These are phyloP conservation scores for Platycnemis pennipes DNA, from an alignment of 2,888 invertebrate species.

Conservation along the genomic window DNA sequence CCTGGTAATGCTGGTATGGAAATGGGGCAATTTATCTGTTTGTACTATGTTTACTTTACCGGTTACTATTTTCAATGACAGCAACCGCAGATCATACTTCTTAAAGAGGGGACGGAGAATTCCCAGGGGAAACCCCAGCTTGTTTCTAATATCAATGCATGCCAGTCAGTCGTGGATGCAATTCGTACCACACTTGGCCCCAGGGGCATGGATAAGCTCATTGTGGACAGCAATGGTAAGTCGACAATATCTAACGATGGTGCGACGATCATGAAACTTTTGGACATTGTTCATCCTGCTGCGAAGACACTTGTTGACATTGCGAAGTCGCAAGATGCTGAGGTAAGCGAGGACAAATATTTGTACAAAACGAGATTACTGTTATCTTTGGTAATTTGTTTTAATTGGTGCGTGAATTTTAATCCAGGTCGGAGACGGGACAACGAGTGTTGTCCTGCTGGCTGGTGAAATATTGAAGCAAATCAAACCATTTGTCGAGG, in stretches of 20 bases:
- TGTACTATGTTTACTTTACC: not conserved
- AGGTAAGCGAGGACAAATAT: conserved; percentile 82
- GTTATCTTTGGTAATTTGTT: not conserved
- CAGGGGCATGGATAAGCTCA: conserved; percentile 99
- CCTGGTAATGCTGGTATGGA: not conserved
- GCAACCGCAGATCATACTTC: conserved; percentile 98
- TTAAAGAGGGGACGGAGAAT: conserved; percentile 98
- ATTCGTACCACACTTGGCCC: conserved; percentile 99
- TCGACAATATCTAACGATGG: conserved; percentile 99
- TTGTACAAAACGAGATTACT: conserved; percentile 51
- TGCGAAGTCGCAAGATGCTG: conserved; percentile 99
- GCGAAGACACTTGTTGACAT: conserved; percentile 99
- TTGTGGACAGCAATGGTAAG: conserved; percentile 93
- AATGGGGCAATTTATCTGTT: not conserved
- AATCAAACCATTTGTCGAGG: conserved; percentile 96
- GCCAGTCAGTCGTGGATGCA: conserved; percentile 96
- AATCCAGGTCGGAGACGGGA: conserved; percentile 96
- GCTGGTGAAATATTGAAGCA: conserved; percentile 98
- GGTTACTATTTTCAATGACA: conserved; percentile 78
- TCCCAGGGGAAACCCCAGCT: conserved; percentile 98
- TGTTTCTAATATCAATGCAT: conserved; percentile 98
- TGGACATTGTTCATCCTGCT: conserved; percentile 99
- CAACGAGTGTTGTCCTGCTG: conserved; percentile 97
- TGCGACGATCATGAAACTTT: conserved; percentile 98
- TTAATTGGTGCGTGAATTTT: not conserved